Base-by-base conservation (phyloP, 2,113 vertebrate species). In the Rallus limicola region DNA sequence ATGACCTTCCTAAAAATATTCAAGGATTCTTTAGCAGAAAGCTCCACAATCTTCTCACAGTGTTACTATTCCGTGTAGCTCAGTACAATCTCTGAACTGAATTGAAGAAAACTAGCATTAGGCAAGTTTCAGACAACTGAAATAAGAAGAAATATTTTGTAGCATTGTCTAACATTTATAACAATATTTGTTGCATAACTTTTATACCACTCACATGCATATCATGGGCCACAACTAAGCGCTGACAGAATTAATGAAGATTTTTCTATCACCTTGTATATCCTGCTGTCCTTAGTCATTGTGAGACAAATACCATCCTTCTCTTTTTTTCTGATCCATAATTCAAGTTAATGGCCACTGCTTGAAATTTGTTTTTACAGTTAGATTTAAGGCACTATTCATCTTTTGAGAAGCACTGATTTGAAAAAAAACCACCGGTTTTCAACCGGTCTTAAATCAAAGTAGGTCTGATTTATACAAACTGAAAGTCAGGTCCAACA, bases 1-100 rank as follows among this genome's bases (percentile, higher is more conserved):
- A 84, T 77, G 92, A 97, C 64, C 77, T 97, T 97, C 84, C 88
- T 81, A 70, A 91, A 92, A 97, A 94, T 91, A 76, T 55, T 94
- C 82, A 96, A 95, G 60, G 72, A 94, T 88, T 16, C n/a, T 91
- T 82, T 92, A 25, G 28, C 63, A 82, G 83, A 78, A 82, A 76
- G 76, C 62, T 94, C 42, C 52, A 70, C 63, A 82, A 79, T 44
- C 70, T 88, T 78, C 72, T 88, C 55, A 55, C 11, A 86, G 34
- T 36, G 44, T 86, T 90, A 86, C 80, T 92, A 60, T 42, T 83
- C 59, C 81, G 58, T 9, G n/a, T 25, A 91, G 46, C 10, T 90
- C 63, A 60, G 9, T 70, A 53, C 3, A 1, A 74, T 53, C 88
- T 91, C 36, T 44, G 86, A 88, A 34, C 46, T n/a, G 36, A 95